Base-by-base conservation (phyloP, 2,113 vertebrate genomes). In the Catharus minimus region DNA sequence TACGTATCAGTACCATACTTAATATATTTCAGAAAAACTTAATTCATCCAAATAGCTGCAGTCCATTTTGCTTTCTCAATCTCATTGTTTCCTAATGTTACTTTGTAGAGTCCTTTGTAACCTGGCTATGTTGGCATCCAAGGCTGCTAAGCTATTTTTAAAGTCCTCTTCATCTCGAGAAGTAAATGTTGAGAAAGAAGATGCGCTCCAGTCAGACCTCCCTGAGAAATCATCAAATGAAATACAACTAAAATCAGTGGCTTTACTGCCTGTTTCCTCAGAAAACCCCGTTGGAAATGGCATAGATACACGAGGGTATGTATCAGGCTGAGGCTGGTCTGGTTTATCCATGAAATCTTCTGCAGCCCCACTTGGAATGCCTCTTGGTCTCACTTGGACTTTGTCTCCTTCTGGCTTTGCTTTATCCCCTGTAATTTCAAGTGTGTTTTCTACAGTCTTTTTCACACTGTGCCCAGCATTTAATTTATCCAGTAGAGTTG, bases 41-140 rank as follows among this genome's bases (percentile, higher is more conserved):
- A 38, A 80, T 24, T 62, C 43, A 76, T 46, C 66, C 55, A 44
- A 74, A 66, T 12, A 73, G 79, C 11, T 38, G 22, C 50, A 88
- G 4, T 11, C 26, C 44, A 24, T 62, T 85, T 80, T 56, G 11
- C 28, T 76, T 87, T 68, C 71, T 90, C 43, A 58, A 8, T 57
- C 15, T 98, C 90, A 98, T 65, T 96, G 96, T 91, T 97, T 98
- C 46, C 96, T 88, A 47, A 95, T 84, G 64, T 97, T 98, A 50
- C 94, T 96, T 62, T 97, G 97, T 14, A 99, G 95, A 3, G 98
- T 99, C 72, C 95, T 98, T 97, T 99, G 98, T 73, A 99, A 97
- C 78, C 96, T 98, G 58, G 98, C 98, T 49, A 99, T 99, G 91
- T 98, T 99, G 61, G 98, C 99, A 66, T 99, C 99, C 91, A 99